Base-by-base conservation (phyloP, 92 coral and sea anemone species). In the Meandrina meandrites region DNA sequence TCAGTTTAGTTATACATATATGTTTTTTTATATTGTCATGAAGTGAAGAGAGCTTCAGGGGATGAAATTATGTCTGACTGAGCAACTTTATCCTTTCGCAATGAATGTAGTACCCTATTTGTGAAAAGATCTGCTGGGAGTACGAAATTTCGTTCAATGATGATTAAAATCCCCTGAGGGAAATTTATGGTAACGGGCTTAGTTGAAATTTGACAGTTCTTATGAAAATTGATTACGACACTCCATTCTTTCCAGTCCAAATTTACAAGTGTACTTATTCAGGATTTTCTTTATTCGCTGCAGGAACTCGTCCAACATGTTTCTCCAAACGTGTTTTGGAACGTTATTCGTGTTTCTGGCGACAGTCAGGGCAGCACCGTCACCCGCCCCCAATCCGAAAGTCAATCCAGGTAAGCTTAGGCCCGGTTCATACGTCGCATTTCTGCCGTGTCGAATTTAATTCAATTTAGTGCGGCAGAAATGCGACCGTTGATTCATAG, bases 361-460 rank as follows among this genome's bases (percentile, higher is more conserved):
- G 34, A 51, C 62, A 18, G 81, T 84, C 3, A 9, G 16, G 15
- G 73, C 88, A 16, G 28, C 72, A 27, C 28, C 80, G 15, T 21
- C 37, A 34, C 79, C 87, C 3, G 36, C 13, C 10, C 67, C 70
- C 11, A 31, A 0, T 27, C n/a, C 14, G 45, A 1, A 16, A 35
- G 47, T 6, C 48, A 1, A 7, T 35, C 35, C 69, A 71, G 86
- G 86, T 83, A 71, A 64, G n/a, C n/a, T 45, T 51, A 80, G 70
- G 58, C 76, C 51, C 79, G 57, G 56, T 40, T 76, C 79, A 76
- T 76, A 76, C 79, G 79, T 76, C 79, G 79, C 79, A 76, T 76
- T 76, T 76, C 79, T 76, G 79, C 79, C 79, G 79, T 76, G 79
- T 76, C 79, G 79, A 76, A 76, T 76, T 42, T 51, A 76, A 42